These are phyloP conservation scores for Neogale vison DNA, from an alignment of 2,113 vertebrate genomes.

Conservation along the genomic window DNA sequence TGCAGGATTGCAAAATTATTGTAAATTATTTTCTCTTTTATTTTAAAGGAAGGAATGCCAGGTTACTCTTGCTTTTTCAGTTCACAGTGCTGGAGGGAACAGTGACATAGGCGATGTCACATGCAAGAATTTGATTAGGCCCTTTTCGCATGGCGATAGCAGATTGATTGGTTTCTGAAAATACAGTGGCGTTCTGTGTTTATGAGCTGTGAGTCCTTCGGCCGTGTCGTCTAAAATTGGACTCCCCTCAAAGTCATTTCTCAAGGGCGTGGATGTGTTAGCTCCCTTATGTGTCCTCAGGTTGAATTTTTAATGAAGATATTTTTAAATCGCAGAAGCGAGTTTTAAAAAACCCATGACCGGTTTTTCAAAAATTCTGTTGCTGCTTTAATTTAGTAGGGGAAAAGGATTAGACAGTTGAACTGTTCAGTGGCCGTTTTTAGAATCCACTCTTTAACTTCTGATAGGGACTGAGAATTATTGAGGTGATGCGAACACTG, in stretches of 20 bases:
- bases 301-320: constrained; percentile 62
- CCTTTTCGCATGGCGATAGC: neutral
- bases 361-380: neutral
- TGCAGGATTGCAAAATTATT: neutral
- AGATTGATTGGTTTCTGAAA: constrained; percentile 41
- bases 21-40: neutral
- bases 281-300: constrained; percentile 37
- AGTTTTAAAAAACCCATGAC: constrained; percentile 34
- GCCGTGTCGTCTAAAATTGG: neutral
- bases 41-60: neutral
- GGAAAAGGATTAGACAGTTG: constrained; percentile 24
- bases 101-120: neutral
- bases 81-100: neutral
- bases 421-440: constrained; percentile 11
- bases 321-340: constrained; percentile 56
- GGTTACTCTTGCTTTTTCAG: neutral
- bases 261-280: constrained; percentile 28
- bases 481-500: neutral
- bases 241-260: neutral
- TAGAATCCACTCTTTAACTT: constrained; percentile 22
- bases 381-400: neutral
- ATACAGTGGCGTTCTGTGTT: neutral
- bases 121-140: neutral
- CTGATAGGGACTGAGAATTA: neutral
- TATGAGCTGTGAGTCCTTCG: neutral